Conservation (phyloP, 2,797 vertebrate species). For the Sus cebifrons region DNA sequence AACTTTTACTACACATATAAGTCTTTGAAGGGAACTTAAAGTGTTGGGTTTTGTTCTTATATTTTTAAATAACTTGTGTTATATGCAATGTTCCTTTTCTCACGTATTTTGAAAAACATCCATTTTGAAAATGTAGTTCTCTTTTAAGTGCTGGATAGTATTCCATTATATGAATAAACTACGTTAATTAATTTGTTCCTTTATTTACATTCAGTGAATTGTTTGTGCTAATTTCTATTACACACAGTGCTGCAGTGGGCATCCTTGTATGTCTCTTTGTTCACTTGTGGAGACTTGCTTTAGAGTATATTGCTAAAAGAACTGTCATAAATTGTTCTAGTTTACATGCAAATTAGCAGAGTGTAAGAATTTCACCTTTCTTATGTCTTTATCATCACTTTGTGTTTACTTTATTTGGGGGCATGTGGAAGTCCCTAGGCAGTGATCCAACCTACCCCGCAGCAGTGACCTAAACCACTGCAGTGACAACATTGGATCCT, state of each 20-base stretch:
- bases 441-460: too few species aligned
- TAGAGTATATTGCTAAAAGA: neutral
- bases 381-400: neutral
- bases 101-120: neutral
- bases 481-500: too few species aligned
- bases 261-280: neutral
- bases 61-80: neutral
- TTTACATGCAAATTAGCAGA: neutral
- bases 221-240: neutral
- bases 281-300: neutral
- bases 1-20: neutral
- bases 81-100: neutral
- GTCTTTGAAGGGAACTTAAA: neutral
- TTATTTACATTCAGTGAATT: neutral
- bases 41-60: conserved; percentile 26
- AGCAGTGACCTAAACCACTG: too few species aligned
- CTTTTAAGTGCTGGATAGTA: conserved; percentile 8
- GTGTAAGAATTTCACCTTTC: neutral
- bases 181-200: neutral
- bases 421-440: too few species aligned
- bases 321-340: neutral
- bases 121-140: conserved; percentile 23
- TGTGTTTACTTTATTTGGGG: neutral
- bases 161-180: conserved; percentile 18
- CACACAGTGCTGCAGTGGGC: neutral